Percentiles rank a stretch among this genome's conserved stretches.
Evolutionary conservation across 2,797 vertebrate species (phyloP).

Genomic region (Enteromius thamalakanensis): DNA sequence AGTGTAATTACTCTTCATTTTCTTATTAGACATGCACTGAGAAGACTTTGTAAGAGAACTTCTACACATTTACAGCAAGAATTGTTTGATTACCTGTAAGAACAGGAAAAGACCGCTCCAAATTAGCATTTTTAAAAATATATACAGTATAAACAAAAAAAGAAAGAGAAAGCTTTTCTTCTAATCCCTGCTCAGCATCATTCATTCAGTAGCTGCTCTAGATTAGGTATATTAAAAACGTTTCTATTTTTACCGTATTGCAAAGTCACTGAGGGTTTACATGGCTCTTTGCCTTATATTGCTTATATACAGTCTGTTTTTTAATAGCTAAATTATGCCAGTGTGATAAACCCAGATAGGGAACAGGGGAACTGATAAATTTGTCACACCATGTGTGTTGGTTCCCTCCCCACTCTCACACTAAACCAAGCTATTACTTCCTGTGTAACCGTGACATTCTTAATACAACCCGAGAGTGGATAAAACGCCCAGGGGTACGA

Average conservation of each 20-base stretch:
- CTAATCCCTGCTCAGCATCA: conserved; percentile 73
- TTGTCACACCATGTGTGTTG: conserved; percentile 14
- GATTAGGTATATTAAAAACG: conserved; percentile 61
- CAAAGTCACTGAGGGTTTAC: conserved; percentile 59
- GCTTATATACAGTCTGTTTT: background rate
- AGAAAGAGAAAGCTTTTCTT: conserved; percentile 36
- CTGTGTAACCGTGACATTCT: conserved; percentile 23
- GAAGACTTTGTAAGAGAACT: background rate
- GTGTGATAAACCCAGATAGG: conserved; percentile 25
- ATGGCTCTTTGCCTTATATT: background rate
- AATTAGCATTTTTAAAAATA: background rate
- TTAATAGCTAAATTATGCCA: conserved; percentile 1
- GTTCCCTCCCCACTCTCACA: background rate
- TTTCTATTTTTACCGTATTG: conserved; percentile 54
- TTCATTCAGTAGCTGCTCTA: conserved; percentile 76
- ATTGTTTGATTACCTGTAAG: background rate
- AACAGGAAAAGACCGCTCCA: background rate
- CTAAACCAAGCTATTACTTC: conserved; percentile 35
- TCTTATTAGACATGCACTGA: background rate
- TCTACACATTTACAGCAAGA: background rate
- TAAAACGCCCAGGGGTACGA: conserved; percentile 13
- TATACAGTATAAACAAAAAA: background rate
- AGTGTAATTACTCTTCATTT: background rate
- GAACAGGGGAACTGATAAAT: conserved; percentile 25
- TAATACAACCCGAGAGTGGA: conserved; percentile 34